Base-by-base conservation (phyloP, 2,113 vertebrate genomes). In the Paedocypris sp. region DNA sequence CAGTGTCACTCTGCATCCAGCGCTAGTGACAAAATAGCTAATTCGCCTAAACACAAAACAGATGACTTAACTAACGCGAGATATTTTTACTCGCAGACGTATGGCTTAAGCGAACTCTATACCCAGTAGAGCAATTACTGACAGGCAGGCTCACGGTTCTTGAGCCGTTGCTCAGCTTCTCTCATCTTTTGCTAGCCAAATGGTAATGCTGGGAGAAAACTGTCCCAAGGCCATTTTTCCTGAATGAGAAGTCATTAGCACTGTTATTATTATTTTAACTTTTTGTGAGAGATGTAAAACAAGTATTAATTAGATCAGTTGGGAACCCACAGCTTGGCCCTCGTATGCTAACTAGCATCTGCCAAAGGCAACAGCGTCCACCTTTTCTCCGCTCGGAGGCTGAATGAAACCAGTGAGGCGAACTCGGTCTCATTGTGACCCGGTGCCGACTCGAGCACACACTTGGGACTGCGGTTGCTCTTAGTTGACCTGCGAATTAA, bases 291-390 rank as follows among this genome's bases (percentile, higher is more conserved):
- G 67, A 70, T 71, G 71, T 73, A 72, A 80, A 79, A 73, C 69
- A 28, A 58, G 57, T 71, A 74, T 77, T 73, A 71, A 81, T 82
- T 72, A 77, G 67, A 79, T 82, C 78, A 77, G 74, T 56, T 74
- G 72, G 77, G 75, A 79, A 56, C 67, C 66, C 63, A 48, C 9
- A 68, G 69, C 61, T 53, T 73, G 72, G 66, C 71, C 75, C 58
- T 62, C 66, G 74, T 75, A 72, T 78, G 73, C 71, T 74, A 71
- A 64, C 70, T 70, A 69, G 61, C 62, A 64, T 68, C 66, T 16
- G 73, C 77, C 74, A 75, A 77, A 80, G 54, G 64, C 81, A 82
- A 80, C 68, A 77, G 43, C 38, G 65, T 73, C 69, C 56, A 54
- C 23, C 61, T 60, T n/a, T 39, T 61, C 64, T 73, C 50, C 50